Percentiles rank a stretch among this genome's conserved stretches.
These are phyloP conservation scores for Pentalonia nigronervosa DNA, from an alignment of 1,140 invertebrate species.

Conservation along the genomic window DNA sequence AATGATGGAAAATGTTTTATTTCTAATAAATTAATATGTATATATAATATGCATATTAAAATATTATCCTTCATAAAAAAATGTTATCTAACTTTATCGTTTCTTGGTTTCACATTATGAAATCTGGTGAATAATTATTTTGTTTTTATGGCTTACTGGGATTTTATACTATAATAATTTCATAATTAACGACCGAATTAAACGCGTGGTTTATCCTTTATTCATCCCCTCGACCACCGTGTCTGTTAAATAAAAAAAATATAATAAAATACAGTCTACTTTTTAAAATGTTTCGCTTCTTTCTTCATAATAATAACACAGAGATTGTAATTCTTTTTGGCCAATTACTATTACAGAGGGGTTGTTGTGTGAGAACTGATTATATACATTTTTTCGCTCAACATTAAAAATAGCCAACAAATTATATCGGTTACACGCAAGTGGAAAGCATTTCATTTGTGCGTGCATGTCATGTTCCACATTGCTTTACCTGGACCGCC, in stretches of 20 bases:
- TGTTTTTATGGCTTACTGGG: background rate
- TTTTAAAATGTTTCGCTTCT: background rate
- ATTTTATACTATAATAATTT: constrained; percentile 43
- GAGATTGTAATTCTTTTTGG: background rate
- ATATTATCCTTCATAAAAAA: background rate
- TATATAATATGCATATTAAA: background rate
- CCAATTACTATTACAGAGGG: background rate
- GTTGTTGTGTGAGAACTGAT: background rate
- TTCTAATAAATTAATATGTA: background rate
- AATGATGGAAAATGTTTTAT: background rate
- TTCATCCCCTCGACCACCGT: background rate
- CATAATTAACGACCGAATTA: constrained; percentile 48
- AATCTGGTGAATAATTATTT: constrained; percentile 42
- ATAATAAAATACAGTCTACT: constrained; percentile 6
- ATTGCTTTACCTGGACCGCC: background rate
- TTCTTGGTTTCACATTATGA: background rate
- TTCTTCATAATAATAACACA: background rate
- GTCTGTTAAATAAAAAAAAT: background rate
- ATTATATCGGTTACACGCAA: background rate
- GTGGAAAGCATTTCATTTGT: background rate
- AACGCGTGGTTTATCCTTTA: constrained; percentile 29
- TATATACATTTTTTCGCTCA: background rate
- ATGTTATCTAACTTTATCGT: background rate
- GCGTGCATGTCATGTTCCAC: background rate
- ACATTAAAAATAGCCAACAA: background rate